Evolutionary conservation across 2,797 vertebrate species (phyloP).

Genomic region (Propithecus perrieri): DNA sequence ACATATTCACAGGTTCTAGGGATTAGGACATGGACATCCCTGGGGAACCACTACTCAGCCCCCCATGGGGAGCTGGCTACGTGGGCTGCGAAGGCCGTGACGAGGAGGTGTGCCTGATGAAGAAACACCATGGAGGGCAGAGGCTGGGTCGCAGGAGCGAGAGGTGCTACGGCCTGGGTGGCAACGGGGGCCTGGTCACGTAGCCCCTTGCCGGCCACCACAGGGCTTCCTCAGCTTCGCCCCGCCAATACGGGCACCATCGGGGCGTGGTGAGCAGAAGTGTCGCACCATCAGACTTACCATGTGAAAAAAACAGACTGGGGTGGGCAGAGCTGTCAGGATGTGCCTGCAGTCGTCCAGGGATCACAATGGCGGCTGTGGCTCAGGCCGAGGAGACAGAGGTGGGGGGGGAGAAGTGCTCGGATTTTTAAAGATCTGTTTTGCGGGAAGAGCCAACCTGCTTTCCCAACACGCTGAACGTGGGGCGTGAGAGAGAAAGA

Average conservation of each 20-base stretch:
- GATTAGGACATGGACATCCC: background rate
- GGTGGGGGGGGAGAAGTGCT: background rate
- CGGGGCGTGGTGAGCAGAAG: background rate
- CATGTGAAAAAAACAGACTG: background rate
- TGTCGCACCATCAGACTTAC: rapidly evolving
- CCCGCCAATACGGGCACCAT: rapidly evolving
- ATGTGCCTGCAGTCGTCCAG: rapidly evolving
- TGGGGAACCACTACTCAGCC: background rate
- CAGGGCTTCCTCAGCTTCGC: background rate
- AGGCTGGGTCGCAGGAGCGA: background rate
- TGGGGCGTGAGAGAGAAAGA: background rate
- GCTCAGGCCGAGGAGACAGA: background rate
- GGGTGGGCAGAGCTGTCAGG: background rate
- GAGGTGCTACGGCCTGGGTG: background rate
- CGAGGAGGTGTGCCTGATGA: background rate
- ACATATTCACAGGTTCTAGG: background rate
- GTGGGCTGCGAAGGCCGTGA: background rate
- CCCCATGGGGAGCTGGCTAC: background rate
- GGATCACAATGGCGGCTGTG: too few relatives aligned
- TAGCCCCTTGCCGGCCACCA: rapidly evolving
- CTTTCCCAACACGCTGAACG: background rate
- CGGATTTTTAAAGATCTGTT: background rate
- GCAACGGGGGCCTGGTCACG: rapidly evolving
- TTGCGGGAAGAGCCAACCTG: background rate
- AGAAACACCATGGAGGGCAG: background rate